Conservation (phyloP, 2,888 invertebrate genomes). For the Villa cingulata region DNA sequence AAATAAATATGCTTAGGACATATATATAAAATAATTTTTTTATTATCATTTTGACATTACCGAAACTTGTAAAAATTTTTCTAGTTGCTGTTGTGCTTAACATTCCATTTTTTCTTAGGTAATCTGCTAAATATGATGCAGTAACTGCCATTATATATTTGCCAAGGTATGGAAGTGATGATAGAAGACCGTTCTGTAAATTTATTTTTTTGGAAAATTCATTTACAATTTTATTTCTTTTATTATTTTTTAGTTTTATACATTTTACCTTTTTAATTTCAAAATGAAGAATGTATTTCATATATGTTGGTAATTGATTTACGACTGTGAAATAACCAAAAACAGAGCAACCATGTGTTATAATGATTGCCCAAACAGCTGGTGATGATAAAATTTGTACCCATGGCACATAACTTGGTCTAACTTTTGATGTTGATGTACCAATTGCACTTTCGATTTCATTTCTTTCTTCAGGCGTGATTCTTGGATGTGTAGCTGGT, state of each 20-base stretch:
- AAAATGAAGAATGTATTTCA: slow-evolving; percentile 63
- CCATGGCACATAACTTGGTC: slow-evolving; percentile 63
- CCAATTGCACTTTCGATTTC: slow-evolving; percentile 61
- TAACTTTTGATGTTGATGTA: slow-evolving; percentile 42
- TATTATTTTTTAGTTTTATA: too few species aligned
- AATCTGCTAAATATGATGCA: slow-evolving; percentile 61
- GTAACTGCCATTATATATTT: slow-evolving; percentile 68
- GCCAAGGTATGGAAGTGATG: slow-evolving; percentile 74
- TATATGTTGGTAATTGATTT: slow-evolving; percentile 75
- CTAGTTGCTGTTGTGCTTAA: slow-evolving; percentile 61
- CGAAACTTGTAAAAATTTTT: slow-evolving; percentile 51
- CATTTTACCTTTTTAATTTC: slow-evolving; percentile 58
- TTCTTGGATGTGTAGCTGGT: slow-evolving; percentile 70
- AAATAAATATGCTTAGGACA: too few species aligned
- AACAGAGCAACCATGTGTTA: slow-evolving; percentile 70
- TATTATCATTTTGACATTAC: slow-evolving; percentile 26
- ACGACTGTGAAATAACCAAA: slow-evolving; percentile 82
- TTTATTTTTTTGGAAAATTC: slow-evolving; percentile 8
- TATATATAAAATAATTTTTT: too few species aligned
- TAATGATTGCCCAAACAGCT: slow-evolving; percentile 74
- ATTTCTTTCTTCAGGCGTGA: slow-evolving; percentile 54
- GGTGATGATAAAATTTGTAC: slow-evolving; percentile 48
- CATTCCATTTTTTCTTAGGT: slow-evolving; percentile 48
- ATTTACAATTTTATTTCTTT: too few species aligned
- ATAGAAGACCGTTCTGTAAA: slow-evolving; percentile 62